phyloP scores from a whole-genome alignment of 2,797 vertebrate species.

The Anabacerthia variegaticeps region DNA sequence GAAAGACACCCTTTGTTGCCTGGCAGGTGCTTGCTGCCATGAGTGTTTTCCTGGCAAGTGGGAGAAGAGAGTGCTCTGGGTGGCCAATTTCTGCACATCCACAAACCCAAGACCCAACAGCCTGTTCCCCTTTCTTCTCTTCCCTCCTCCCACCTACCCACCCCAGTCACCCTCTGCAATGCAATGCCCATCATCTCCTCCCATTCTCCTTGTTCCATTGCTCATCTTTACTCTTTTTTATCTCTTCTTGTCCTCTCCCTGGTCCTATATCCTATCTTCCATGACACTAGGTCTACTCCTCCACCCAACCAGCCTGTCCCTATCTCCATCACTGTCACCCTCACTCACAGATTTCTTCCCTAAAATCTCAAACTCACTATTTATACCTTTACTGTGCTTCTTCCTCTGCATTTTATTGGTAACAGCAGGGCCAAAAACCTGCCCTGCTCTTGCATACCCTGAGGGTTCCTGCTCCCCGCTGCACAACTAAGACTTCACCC shows the following conservation, averaged over 20 bases:
- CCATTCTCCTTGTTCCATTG: neutral
- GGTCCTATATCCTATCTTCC: neutral
- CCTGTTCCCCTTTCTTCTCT: neutral
- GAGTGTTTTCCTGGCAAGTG: rapidly evolving
- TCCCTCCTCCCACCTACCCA: neutral
- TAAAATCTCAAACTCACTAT: neutral
- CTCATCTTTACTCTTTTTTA: neutral
- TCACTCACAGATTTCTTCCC: neutral
- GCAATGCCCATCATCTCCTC: neutral
- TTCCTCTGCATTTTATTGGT: neutral
- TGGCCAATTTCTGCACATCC: neutral
- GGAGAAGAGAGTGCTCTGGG: neutral
- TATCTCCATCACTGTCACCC: neutral
- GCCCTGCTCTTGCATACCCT: neutral
- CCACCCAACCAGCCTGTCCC: neutral
- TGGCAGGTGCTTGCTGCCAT: neutral
- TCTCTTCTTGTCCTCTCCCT: neutral
- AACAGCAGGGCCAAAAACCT: neutral
- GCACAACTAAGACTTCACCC: neutral
- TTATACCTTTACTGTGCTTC: neutral
- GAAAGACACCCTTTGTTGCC: neutral
- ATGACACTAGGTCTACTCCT: neutral
- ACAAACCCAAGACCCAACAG: neutral
- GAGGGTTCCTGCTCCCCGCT: neutral
- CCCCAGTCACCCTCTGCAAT: neutral